Evolutionary conservation across 2,888 invertebrate species (phyloP), one percentile per base, ranked within the genome.

Genomic region (Parthenolecanium corni): DNA sequence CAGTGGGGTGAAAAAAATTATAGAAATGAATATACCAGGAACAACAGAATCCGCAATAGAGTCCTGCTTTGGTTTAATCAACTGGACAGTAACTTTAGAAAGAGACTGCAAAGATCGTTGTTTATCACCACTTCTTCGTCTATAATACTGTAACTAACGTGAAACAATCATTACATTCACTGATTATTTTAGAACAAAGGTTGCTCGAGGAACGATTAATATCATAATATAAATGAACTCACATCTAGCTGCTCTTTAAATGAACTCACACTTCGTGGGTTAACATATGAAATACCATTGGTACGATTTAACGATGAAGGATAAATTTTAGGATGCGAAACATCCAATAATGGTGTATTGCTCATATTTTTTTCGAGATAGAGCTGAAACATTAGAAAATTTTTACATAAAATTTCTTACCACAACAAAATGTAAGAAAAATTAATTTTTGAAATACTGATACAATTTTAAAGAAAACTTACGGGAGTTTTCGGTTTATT

Each of bases 171-270:
- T n/a, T n/a, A 14, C 38, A 14, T 38, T 38, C 38, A 38, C 9
- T 38, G 38, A 38, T 38, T 38, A 46, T 16, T 46, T 46, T 16
- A 16, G 20, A 46, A 2, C n/a, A 11, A 46, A 46, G 9, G 3
- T 14, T 18, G 20, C 14, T 46, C 9, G 3, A 46, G n/a, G n/a
- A n/a, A n/a, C n/a, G n/a, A n/a, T n/a, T n/a, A 51, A 49, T 23
- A 9, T 31, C 5, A 31, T 31, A 31, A 31, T 31, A n/a, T 40
- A 16, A 20, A 12, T 12, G 49, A 36, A 69, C 72, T 73, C 71
- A 77, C 77, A 68, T 76, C 76, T 57, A 77, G 69, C 68, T 77
- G 77, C 21, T 75, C 76, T 69, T 75, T 74, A 64, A 77, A 76
- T 20, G 65, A 65, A 52, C 62, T 61, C 12, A 61, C 18, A 38